Evolutionary conservation across 2,797 vertebrate genomes (phyloP).

Genomic region (Strix occidentalis): DNA sequence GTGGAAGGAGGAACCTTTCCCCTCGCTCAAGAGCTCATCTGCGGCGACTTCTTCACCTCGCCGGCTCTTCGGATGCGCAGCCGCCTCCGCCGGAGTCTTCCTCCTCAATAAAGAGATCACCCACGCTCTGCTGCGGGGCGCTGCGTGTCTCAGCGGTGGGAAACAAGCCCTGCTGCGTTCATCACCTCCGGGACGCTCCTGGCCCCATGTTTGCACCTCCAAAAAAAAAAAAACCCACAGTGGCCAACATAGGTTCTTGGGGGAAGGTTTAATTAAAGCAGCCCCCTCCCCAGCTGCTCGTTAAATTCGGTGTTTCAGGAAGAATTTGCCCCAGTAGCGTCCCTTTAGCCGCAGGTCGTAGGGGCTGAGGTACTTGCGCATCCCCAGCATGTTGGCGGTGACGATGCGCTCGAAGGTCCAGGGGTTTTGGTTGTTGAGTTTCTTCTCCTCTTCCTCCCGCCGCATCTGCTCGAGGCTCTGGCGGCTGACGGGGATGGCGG

Average conservation of each 20-base stretch:
- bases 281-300: rapidly evolving
- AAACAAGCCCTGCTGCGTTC: rapidly evolving
- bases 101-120: slow-evolving; percentile 51
- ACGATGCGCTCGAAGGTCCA: slow-evolving; percentile 90
- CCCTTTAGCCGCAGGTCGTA: slow-evolving; percentile 84
- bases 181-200: rapidly evolving
- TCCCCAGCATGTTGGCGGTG: slow-evolving; percentile 88
- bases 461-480: slow-evolving; percentile 77
- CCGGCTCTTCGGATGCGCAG: not conserved
- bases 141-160: no score
- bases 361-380: slow-evolving; percentile 87
- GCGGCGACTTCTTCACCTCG: not conserved
- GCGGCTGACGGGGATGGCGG: slow-evolving; percentile 84
- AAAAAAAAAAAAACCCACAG: not conserved
- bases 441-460: slow-evolving; percentile 73
- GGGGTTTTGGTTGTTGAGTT: slow-evolving; percentile 88
- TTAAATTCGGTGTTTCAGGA: slow-evolving; percentile 81
- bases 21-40: not conserved
- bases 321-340: slow-evolving; percentile 88
- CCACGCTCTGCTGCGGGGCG: not conserved
- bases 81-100: not conserved
- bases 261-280: not conserved
- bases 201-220: rapidly evolving
- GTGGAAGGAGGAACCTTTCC: not conserved
- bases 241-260: rapidly evolving